phyloP scores from a whole-genome alignment of 64 coral and sea anemone species.

The Cladopsammia gracilis region DNA sequence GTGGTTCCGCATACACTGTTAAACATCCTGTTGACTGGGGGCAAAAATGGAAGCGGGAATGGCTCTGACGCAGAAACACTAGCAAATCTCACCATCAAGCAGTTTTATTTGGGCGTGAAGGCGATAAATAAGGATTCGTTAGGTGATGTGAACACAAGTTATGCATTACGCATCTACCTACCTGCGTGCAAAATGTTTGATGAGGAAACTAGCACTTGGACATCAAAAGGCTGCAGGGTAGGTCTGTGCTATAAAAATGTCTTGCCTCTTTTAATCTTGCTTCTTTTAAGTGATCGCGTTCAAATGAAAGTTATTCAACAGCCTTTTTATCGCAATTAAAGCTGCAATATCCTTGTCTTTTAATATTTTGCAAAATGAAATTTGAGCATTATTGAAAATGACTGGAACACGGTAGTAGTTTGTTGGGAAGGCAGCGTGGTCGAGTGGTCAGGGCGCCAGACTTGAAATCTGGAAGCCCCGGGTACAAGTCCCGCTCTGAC shows the following conservation, averaged over 20 bases:
- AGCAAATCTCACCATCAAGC: slow-evolving; percentile 28
- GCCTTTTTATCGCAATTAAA: too few relatives aligned
- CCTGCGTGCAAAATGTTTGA: slow-evolving; percentile 92
- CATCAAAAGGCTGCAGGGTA: slow-evolving; percentile 88
- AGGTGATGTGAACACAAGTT: slow-evolving; percentile 59
- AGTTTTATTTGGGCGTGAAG: slow-evolving; percentile 89
- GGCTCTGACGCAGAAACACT: slow-evolving; percentile 9
- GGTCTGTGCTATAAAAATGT: background rate
- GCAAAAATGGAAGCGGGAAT: slow-evolving; percentile 42
- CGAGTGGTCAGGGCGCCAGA: too few relatives aligned
- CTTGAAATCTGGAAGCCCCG: too few relatives aligned
- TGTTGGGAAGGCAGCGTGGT: too few relatives aligned
- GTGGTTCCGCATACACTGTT: slow-evolving; percentile 72
- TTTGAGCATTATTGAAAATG: too few relatives aligned
- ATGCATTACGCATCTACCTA: slow-evolving; percentile 88
- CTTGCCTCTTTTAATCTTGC: background rate
- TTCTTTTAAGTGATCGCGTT: too few relatives aligned
- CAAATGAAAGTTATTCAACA: too few relatives aligned
- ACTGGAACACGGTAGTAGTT: too few relatives aligned
- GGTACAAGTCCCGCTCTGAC: too few relatives aligned
- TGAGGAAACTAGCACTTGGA: slow-evolving; percentile 86
- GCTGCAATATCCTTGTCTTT: too few relatives aligned
- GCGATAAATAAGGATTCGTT: slow-evolving; percentile 79
- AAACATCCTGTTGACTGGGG: slow-evolving; percentile 57
- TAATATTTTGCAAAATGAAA: too few relatives aligned